Evolutionary conservation across 1,140 invertebrate genomes (phyloP).

Genomic region (Conus ventricosus): DNA sequence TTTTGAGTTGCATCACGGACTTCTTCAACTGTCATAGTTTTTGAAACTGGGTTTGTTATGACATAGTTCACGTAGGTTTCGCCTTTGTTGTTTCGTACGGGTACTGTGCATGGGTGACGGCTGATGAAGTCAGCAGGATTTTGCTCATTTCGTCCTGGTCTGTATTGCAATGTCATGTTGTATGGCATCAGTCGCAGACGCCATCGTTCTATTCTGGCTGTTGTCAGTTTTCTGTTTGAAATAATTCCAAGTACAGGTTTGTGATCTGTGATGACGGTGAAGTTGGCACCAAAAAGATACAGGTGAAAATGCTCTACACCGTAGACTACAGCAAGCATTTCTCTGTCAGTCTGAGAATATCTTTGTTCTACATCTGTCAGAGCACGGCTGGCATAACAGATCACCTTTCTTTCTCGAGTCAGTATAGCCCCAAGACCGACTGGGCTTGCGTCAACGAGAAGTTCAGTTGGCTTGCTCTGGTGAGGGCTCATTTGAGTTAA

Average conservation of each 20-base stretch:
- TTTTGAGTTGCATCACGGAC: conserved; percentile 31
- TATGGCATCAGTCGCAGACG: conserved; percentile 45
- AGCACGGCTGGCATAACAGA: conserved; percentile 38
- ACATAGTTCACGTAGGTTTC: conserved; percentile 48
- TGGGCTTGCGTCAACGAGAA: too few relatives aligned
- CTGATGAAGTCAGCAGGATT: conserved; percentile 53
- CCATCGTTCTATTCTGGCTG: conserved; percentile 49
- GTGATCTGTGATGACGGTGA: conserved; percentile 43
- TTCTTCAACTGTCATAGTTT: conserved; percentile 42
- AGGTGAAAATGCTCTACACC: conserved; percentile 61
- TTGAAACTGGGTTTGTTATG: conserved; percentile 36
- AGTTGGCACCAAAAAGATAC: conserved; percentile 57
- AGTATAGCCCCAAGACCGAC: too few relatives aligned
- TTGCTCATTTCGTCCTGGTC: conserved; percentile 42
- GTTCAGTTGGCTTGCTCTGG: too few relatives aligned
- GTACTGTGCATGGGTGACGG: conserved; percentile 39
- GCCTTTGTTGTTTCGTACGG: conserved; percentile 33
- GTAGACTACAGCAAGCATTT: conserved; percentile 65
- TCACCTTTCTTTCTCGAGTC: conserved; percentile 22
- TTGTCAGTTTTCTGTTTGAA: too few relatives aligned
- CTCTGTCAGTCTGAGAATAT: conserved; percentile 74
- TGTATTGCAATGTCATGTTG: conserved; percentile 41
- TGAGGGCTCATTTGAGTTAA: too few relatives aligned
- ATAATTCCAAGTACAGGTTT: too few relatives aligned
- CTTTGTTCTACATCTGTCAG: conserved; percentile 62